Percentiles rank a stretch among this genome's conserved stretches.
Evolutionary conservation across 2,888 invertebrate genomes (phyloP).

Genomic region (Orthonevra nobilis): DNA sequence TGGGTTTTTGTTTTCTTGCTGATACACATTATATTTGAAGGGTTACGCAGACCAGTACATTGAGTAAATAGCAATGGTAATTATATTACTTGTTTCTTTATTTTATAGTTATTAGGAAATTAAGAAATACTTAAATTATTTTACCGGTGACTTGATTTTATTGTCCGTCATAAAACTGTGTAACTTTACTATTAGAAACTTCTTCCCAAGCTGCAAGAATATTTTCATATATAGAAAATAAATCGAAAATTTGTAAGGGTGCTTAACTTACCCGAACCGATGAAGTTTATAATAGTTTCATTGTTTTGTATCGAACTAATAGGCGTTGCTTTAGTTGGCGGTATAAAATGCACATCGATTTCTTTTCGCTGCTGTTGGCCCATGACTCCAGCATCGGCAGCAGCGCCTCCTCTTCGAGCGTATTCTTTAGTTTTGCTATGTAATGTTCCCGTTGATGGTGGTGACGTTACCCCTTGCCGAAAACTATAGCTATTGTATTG

Average conservation of each 20-base stretch:
- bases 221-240: constrained; percentile 47
- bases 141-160: constrained; percentile 72
- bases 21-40: constrained; percentile 55
- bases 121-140: constrained; percentile 59
- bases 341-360: constrained; percentile 75
- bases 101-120: constrained; percentile 48
- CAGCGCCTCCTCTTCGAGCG: constrained; percentile 14
- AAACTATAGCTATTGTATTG: constrained; percentile 42
- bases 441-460: constrained; percentile 34
- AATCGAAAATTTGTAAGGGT: neutral
- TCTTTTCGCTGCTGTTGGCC: constrained; percentile 73
- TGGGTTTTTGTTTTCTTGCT: constrained; percentile 55
- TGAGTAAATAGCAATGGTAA: constrained; percentile 60
- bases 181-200: constrained; percentile 82
- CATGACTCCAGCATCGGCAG: constrained; percentile 31
- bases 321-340: constrained; percentile 75
- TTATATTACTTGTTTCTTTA: constrained; percentile 38
- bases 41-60: constrained; percentile 41
- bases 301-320: constrained; percentile 81
- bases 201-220: constrained; percentile 87
- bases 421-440: constrained; percentile 36
- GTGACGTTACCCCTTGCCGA: constrained; percentile 45
- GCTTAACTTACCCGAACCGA: constrained; percentile 82
- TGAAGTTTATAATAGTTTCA: constrained; percentile 84
- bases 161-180: constrained; percentile 83